Conservation (phyloP, 2,797 vertebrate species). For the Hemitrygon akajei region DNA sequence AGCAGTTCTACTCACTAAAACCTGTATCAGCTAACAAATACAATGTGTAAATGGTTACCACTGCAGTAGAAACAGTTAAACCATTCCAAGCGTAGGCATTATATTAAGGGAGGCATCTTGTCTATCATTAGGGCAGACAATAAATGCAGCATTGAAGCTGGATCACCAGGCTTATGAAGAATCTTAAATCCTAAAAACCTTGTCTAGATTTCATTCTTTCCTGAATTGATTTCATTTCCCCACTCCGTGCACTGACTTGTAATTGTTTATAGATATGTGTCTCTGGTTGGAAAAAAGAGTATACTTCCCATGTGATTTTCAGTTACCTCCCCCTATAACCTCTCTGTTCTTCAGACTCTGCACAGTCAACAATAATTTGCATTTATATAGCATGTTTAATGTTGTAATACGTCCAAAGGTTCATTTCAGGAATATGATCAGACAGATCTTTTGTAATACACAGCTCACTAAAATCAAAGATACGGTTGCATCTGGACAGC, state of each 20-base stretch:
- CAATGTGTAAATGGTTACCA: not conserved
- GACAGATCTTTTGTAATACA: not conserved
- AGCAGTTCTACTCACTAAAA: not conserved
- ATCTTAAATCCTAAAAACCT: conserved; percentile 4
- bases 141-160: not conserved
- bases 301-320: not conserved
- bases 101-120: not conserved
- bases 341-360: not conserved
- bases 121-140: not conserved
- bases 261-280: not conserved
- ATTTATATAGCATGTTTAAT: not conserved
- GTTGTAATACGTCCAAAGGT: not conserved
- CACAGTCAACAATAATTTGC: not conserved
- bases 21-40: not conserved
- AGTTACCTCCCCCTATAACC: not conserved
- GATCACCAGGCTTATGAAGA: not conserved
- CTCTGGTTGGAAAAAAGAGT: not conserved
- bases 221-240: not conserved
- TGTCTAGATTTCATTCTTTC: not conserved
- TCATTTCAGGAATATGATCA: not conserved
- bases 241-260: not conserved
- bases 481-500: not conserved
- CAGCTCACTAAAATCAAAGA: not conserved
- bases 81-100: not conserved
- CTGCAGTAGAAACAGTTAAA: not conserved